These are phyloP conservation scores for Melanotaenia maccullochi DNA, from an alignment of 2,797 vertebrate genomes.

Conservation along the genomic window DNA sequence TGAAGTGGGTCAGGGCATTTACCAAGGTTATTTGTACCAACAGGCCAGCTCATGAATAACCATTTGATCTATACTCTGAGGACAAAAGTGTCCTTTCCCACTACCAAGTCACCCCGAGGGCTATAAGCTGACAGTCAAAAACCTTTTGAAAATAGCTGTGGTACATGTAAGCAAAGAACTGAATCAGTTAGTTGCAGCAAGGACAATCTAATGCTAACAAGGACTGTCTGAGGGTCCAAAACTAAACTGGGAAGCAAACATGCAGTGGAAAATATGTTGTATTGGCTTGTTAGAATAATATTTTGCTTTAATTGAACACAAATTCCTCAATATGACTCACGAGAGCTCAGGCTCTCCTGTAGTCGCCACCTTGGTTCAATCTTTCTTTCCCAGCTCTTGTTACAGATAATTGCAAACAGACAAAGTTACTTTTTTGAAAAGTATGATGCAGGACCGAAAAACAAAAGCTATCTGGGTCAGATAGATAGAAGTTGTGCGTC, in stretches of 20 bases:
- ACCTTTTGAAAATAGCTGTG: conserved; percentile 22
- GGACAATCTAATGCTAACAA: conserved; percentile 24
- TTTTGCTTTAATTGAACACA: conserved; percentile 67
- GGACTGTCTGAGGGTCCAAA: conserved; percentile 26
- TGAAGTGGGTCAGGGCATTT: conserved; percentile 60
- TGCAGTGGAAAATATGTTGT: conserved; percentile 63
- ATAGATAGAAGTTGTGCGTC: conserved; percentile 28
- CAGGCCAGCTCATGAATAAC: conserved; percentile 66
- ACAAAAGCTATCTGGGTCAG: conserved; percentile 70
- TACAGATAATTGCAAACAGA: conserved; percentile 76
- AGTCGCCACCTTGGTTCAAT: conserved; percentile 61
- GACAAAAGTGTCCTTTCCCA: conserved; percentile 59
- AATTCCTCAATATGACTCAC: conserved; percentile 71
- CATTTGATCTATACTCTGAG: conserved; percentile 56
- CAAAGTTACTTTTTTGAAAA: conserved; percentile 59
- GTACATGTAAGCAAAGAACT: conserved; percentile 14
- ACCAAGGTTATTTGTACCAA: conserved; percentile 61
- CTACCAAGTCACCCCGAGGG: conserved; percentile 38
- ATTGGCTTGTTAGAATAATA: conserved; percentile 62
- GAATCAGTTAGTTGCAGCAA: conserved; percentile 23
- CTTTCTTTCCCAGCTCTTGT: conserved; percentile 52
- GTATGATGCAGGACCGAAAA: conserved; percentile 46
- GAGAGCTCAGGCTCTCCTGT: conserved; percentile 27
- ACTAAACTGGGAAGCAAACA: conserved; percentile 45
- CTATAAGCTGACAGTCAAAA: conserved; percentile 15